Percentiles rank a stretch among this genome's conserved stretches.
Evolutionary conservation across 2,797 vertebrate species (phyloP).

Genomic region (Poeciliopsis turneri): DNA sequence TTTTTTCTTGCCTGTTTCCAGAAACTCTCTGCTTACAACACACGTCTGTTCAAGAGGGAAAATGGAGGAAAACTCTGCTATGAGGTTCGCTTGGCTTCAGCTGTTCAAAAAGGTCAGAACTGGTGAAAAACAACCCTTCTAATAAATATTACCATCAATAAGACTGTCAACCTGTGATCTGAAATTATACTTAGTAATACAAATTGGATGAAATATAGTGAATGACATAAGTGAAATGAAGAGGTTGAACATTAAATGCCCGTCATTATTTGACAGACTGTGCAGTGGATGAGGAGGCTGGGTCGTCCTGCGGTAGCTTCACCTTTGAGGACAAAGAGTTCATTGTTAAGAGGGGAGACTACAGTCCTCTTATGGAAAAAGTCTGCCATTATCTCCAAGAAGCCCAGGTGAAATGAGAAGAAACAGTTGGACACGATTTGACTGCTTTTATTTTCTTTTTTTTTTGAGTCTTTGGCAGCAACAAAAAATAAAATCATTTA

Average conservation of each 20-base stretch:
- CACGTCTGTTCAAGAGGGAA: slow-evolving; percentile 88
- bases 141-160: neutral
- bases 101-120: slow-evolving; percentile 81
- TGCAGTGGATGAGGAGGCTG: slow-evolving; percentile 77
- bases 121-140: neutral
- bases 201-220: neutral
- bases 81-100: slow-evolving; percentile 90
- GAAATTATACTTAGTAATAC: neutral
- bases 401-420: slow-evolving; percentile 80
- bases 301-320: slow-evolving; percentile 80
- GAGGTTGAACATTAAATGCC: neutral
- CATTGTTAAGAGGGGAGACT: slow-evolving; percentile 88
- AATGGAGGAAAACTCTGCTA: slow-evolving; percentile 80
- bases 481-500: neutral
- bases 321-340: slow-evolving; percentile 84
- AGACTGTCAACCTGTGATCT: neutral
- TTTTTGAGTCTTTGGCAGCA: neutral
- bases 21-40: slow-evolving; percentile 94
- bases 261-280: slow-evolving; percentile 72
- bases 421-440: neutral
- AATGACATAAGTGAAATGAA: neutral
- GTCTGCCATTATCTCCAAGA: slow-evolving; percentile 85
- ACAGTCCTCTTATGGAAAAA: slow-evolving; percentile 86
- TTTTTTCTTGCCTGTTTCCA: slow-evolving; percentile 54
- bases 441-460: neutral